These are phyloP conservation scores for Latrodectus geometricus DNA, from an alignment of 1,140 invertebrate genomes.

Conservation along the genomic window DNA sequence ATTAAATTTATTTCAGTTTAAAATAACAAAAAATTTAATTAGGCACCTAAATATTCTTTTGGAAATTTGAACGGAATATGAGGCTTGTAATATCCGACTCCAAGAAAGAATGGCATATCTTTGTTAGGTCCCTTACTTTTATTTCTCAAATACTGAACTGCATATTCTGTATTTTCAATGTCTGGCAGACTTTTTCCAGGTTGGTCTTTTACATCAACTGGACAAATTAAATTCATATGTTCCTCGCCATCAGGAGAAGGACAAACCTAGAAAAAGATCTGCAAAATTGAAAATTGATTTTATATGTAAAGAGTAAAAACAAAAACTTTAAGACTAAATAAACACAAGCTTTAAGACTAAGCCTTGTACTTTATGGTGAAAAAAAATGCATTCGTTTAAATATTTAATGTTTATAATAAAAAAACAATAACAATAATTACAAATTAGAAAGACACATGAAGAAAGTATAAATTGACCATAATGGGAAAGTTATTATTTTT, in stretches of 20 bases:
- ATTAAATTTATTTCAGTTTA: background rate
- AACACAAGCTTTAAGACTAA: too few species aligned
- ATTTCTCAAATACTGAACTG: conserved; percentile 74
- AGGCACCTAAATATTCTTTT: conserved; percentile 77
- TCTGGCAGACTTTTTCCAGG: conserved; percentile 82
- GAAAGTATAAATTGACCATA: too few species aligned
- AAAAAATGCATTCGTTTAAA: too few species aligned
- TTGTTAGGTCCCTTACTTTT: conserved; percentile 24
- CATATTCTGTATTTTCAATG: conserved; percentile 75
- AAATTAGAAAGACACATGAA: too few species aligned
- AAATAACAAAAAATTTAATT: background rate
- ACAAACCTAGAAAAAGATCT: conserved; percentile 74
- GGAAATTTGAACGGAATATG: conserved; percentile 90
- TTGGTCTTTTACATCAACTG: conserved; percentile 77
- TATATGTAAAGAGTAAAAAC: too few species aligned
- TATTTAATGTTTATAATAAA: too few species aligned
- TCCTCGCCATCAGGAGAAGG: conserved; percentile 69
- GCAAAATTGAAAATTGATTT: too few species aligned
- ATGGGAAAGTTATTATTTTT: too few species aligned
- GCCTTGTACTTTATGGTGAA: too few species aligned
- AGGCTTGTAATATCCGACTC: conserved; percentile 89
- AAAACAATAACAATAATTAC: too few species aligned
- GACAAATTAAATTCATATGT: conserved; percentile 82
- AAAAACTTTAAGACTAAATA: too few species aligned
- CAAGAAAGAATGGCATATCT: conserved; percentile 80